Evolutionary conservation across 2,113 vertebrate genomes (phyloP), one percentile per base, ranked within the genome.

Genomic region (Oryzias javanicus): DNA sequence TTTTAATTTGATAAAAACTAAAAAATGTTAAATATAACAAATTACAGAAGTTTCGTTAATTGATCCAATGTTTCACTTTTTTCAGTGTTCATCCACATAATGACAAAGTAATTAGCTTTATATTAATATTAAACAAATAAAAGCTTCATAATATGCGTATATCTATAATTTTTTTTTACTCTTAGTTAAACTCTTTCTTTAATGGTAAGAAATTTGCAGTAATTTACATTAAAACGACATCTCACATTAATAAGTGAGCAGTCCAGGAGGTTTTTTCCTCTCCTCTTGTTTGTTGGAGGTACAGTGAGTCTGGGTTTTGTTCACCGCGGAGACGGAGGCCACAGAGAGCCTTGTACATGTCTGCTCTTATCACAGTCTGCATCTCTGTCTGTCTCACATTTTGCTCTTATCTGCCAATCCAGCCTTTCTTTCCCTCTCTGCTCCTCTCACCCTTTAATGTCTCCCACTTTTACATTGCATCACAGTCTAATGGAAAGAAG

Each of bases 301-400:
- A 17, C 24, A 65, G 71, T 49, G 62, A 78, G 74, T 72, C 60
- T 62, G 75, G 54, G 49, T 76, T 80, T 20, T 57, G 57, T 49
- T 60, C 54, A 25, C 14, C 27, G 47, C 49, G 59, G 72, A 76
- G 63, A 55, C 49, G 48, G 41, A 55, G 59, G 68, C 66, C 79
- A 67, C 81, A 67, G 63, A 82, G 70, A 83, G 64, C 40, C 60
- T 67, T 77, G 81, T 80, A 57, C 61, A 70, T 77, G 84, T 82
- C 79, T 67, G 68, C 70, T 75, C 72, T 69, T 64, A 85, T 86
- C 76, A 78, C 63, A 75, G 51, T 51, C 51, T 63, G 67, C 70
- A 69, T 72, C 67, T 76, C 59, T 72, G 61, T 71, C 59, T 73
- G 57, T 76, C 64, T 68, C 56, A 24, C 63, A 66, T 64, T 66